These are phyloP conservation scores for Candidula unifasciata DNA, from an alignment of 2,888 invertebrate species.

Conservation along the genomic window DNA sequence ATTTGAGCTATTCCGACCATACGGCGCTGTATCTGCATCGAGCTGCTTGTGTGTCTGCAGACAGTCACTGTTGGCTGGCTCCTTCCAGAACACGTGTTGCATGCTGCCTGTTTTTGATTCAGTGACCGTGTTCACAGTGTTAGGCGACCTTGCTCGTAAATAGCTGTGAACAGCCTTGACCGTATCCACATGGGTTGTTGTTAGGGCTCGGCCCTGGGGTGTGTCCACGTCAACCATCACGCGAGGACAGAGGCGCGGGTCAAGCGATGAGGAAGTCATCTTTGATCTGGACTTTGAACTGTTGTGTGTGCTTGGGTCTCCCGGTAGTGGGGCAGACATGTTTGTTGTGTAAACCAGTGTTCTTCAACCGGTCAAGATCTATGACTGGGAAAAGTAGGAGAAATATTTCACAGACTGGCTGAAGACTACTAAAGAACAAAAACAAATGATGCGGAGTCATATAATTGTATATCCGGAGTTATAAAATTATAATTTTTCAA, in stretches of 20 bases:
- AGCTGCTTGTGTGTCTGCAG: too few relatives aligned
- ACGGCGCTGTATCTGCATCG: too few relatives aligned
- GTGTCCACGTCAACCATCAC: constrained; percentile 28
- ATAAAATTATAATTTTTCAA: too few relatives aligned
- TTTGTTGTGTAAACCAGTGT: too few relatives aligned
- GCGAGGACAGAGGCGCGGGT: constrained; percentile 29
- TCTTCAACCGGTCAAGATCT: too few relatives aligned
- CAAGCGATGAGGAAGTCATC: background rate
- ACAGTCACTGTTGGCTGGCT: background rate
- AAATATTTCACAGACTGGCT: too few relatives aligned
- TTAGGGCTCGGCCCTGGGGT: background rate
- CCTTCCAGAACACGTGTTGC: background rate
- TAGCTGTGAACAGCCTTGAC: constrained; percentile 29
- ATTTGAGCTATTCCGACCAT: too few relatives aligned
- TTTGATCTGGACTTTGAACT: background rate
- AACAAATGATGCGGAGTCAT: too few relatives aligned
- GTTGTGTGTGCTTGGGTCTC: background rate
- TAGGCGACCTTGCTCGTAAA: constrained; percentile 32
- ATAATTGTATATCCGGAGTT: too few relatives aligned
- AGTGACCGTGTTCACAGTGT: too few relatives aligned
- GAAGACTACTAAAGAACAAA: too few relatives aligned
- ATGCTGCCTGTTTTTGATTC: background rate
- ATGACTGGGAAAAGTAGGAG: too few relatives aligned
- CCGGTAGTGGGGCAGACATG: background rate
- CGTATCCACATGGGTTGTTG: constrained; percentile 26